Percentiles rank a stretch among this genome's conserved stretches.
Conservation (phyloP, 2,888 invertebrate genomes). For the Drosophila neutralis region DNA sequence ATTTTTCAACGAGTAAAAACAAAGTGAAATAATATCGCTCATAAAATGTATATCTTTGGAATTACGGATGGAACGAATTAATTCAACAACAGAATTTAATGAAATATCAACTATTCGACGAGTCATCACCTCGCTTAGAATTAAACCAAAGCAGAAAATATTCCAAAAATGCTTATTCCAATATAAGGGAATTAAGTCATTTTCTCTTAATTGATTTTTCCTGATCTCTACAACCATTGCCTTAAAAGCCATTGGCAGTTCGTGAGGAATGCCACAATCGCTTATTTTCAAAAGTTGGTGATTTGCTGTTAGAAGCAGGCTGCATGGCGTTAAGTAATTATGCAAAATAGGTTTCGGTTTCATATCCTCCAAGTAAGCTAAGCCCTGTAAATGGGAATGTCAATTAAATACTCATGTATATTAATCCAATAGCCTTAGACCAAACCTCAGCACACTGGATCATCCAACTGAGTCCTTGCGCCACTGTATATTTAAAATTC, state of each 20-base stretch:
- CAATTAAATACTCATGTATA: neutral
- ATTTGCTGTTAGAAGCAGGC: neutral
- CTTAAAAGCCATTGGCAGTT: neutral
- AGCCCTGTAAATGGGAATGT: neutral
- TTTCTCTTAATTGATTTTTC: too few relatives aligned
- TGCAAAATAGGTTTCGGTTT: neutral
- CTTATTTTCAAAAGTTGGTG: neutral
- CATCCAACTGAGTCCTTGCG: neutral
- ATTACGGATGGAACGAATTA: neutral
- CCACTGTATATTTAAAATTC: neutral
- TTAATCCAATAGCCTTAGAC: neutral
- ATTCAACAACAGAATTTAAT: neutral
- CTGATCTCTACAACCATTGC: neutral
- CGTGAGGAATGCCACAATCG: neutral
- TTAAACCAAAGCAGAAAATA: neutral
- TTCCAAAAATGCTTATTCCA: neutral
- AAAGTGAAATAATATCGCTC: neutral
- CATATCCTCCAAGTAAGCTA: neutral
- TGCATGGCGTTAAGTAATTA: neutral
- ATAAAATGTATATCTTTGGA: neutral
- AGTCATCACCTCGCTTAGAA: neutral
- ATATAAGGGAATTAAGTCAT: neutral
- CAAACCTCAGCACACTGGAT: neutral
- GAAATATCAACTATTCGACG: neutral
- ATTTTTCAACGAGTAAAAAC: neutral